Base-by-base conservation (phyloP, 2,113 vertebrate genomes). In the Mirza zaza region DNA sequence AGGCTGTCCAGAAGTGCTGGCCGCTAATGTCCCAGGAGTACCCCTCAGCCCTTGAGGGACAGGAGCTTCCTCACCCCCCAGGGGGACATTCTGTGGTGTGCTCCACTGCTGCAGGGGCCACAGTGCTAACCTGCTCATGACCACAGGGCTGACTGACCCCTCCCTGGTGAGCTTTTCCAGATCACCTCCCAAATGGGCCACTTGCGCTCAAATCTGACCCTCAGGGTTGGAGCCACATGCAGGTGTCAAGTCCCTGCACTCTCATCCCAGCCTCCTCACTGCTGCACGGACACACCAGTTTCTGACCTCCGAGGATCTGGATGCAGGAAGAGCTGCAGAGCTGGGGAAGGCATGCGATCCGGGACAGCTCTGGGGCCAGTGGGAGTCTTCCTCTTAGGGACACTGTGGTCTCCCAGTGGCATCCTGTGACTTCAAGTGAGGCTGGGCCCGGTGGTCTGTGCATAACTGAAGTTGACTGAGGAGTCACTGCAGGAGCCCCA, bases 61-160 rank as follows among this genome's bases (percentile, higher is more conserved):
- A 27, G 42, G 36, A 63, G 42, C n/a, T 42, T 67, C 20, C 21
- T 79, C 63, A 14, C 8, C 18, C 50, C 13, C 8, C 13, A 13
- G 34, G 5, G 79, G 27, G 15, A 27, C 12, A 8, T 34, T 45
- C 68, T 4, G 14, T 0, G 0, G 25, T 12, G 10, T 39, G 25
- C 18, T 7, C 68, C 21, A 1, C n/a, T 0, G 0, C 15, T 65
- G n/a, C 73, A n/a, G 48, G 45, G 8, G 25, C 55, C 80, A 48
- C 8, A 15, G 48, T 1, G 45, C 42, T 25, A 6, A 65, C 55
- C 61, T 12, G 29, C 52, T 83, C 61, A 20, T 2, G 23, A 50
- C 73, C 42, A 20, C 2, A 3, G 21, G n/a, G 57, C 10, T 34
- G 29, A 11, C 57, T 36, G 17, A 45, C 18, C 17, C 57, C 67